phyloP scores from a whole-genome alignment of 2,113 vertebrate species.

The Notarius quadriscutis region DNA sequence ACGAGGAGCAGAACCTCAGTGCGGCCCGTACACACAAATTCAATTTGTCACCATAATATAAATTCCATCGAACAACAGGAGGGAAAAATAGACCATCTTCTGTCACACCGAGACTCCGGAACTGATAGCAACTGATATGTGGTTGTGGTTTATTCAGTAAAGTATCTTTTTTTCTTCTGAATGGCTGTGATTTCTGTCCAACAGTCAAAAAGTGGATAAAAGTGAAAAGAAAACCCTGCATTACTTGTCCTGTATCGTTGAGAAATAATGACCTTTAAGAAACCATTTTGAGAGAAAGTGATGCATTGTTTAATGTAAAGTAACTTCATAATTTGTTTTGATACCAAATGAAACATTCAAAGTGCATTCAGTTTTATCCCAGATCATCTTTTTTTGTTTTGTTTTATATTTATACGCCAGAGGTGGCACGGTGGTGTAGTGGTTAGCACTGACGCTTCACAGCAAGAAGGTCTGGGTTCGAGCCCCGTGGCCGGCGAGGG shows the following conservation, averaged over 20 bases:
- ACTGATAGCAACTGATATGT: not conserved
- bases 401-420: not conserved
- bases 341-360: not conserved
- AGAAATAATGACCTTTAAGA: not conserved
- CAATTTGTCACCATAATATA: slow-evolving; percentile 33
- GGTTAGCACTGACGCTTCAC: no score
- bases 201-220: not conserved
- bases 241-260: not conserved
- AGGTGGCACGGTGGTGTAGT: no score
- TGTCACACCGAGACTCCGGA: not conserved
- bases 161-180: not conserved
- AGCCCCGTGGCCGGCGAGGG: no score
- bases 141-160: slow-evolving; percentile 3
- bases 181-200: not conserved
- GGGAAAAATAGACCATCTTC: slow-evolving; percentile 12
- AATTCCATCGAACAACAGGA: slow-evolving; percentile 36
- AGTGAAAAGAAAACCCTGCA: not conserved
- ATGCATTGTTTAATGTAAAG: not conserved
- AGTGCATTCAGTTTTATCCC: not conserved
- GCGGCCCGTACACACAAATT: slow-evolving; percentile 37
- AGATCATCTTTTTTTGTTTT: not conserved
- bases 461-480: no score
- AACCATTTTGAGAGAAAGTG: not conserved
- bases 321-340: not conserved
- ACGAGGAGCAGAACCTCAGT: slow-evolving; percentile 35